Evolutionary conservation across 2,888 invertebrate species (phyloP).

Genomic region (Pachydiplax longipennis): DNA sequence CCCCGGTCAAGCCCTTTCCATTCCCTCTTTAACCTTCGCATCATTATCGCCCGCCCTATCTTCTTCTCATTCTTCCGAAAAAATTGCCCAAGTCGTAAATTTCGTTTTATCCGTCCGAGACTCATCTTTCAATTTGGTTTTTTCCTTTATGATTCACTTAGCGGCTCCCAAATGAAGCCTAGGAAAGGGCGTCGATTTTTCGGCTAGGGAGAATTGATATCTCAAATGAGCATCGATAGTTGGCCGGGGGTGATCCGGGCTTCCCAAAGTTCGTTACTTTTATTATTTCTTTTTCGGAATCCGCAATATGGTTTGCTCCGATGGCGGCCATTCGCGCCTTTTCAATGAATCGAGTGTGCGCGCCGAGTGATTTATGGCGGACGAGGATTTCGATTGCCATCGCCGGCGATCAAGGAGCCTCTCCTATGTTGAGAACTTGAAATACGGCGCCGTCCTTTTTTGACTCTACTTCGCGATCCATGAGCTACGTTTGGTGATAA

Average conservation of each 20-base stretch:
- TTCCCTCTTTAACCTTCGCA: not conserved
- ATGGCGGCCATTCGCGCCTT: not conserved
- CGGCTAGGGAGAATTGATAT: conserved; percentile 16
- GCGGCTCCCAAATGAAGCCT: conserved; percentile 1
- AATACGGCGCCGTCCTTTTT: no score
- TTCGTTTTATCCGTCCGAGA: conserved; percentile 26
- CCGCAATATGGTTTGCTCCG: conserved; percentile 18
- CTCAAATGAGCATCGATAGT: conserved; percentile 32
- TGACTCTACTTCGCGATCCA: no score
- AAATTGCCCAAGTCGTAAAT: conserved; percentile 28
- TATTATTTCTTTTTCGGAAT: not conserved
- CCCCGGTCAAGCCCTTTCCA: not conserved
- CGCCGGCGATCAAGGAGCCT: no score
- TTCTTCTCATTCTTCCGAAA: not conserved
- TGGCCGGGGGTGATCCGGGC: not conserved
- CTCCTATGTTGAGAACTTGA: no score
- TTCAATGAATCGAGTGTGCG: not conserved
- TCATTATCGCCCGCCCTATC: not conserved
- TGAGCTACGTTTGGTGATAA: not conserved
- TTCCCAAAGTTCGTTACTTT: not conserved
- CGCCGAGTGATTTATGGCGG: not conserved
- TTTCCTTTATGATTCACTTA: conserved; percentile 23
- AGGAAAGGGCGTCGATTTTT: not conserved
- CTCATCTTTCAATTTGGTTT: conserved; percentile 31
- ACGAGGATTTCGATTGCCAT: not conserved